Base-by-base conservation (phyloP, 1,140 invertebrate species). In the Panulirus ornatus region DNA sequence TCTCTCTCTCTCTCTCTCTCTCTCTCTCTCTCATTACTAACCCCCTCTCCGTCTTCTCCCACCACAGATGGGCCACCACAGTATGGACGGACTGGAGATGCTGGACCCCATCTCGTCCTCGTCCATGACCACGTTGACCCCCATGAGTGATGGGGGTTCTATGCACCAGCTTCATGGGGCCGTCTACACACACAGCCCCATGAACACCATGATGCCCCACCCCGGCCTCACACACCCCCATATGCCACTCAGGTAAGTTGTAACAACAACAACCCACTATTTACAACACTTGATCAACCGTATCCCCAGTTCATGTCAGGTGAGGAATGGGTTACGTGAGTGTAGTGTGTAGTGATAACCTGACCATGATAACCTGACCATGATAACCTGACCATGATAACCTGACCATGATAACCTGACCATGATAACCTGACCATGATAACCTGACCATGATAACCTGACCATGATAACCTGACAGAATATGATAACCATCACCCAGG, bases 81-180 rank as follows among this genome's bases (percentile, higher is more conserved):
- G 97, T n/a, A 98, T 98, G 97, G 97, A 98, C 93, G 97, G 97
- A n/a, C 94, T 98, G 92, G 97, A 98, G 93, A 97, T 98, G 96
- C 94, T 98, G 92, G 97, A 98, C 93, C 97, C 97, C 9, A 96
- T 97, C 42, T 96, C 96, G 1, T 97, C 97, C 8, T 96, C 97
- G 30, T 97, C 97, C 70, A 94, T 94, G 90, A 97, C 97, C 27
- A 97, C 97, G 0, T 93, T 98, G 86, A 97, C 97, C 34, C 97
- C 97, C 8, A 97, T 98, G 96, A 96, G 96, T 0, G 97, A 97
- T 93, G 95, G 93, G 30, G 86, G 92, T 79, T 92, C 93, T 71
- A 92, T 93, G 93, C 92, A 93, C 92, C 92, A 93, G 92, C 92
- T 96, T 95, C 2, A 96, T 96, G 36, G 96, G 95, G 9, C 96